A percentile compares a stretch with the other conserved stretches of the same genome.
These are phyloP conservation scores for Bostrychus sinensis DNA, from an alignment of 2,113 vertebrate genomes.

Conservation along the genomic window DNA sequence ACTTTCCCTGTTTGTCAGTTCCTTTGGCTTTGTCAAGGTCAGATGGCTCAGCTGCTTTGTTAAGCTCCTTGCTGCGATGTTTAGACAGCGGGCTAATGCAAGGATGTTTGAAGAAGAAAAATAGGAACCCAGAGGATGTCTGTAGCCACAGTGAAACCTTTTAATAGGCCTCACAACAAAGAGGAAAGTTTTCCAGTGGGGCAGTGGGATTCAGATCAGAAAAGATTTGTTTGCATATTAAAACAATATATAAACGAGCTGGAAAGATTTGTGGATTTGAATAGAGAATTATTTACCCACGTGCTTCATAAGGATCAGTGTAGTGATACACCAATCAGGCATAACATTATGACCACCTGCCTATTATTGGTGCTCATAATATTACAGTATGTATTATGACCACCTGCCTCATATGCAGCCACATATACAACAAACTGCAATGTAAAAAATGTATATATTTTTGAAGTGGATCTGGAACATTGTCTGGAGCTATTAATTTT, in stretches of 20 bases:
- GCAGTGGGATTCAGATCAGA: neutral
- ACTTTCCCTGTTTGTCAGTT: constrained; percentile 24
- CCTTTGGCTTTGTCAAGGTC: constrained; percentile 32
- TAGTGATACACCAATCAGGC: no score
- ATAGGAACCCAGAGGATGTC: constrained; percentile 5
- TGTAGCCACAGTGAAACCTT: neutral
- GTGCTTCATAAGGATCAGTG: no score
- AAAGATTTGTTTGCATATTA: constrained; percentile 17
- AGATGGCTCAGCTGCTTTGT: constrained; percentile 23
- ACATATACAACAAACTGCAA: no score
- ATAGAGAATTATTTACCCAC: neutral
- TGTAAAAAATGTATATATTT: no score
- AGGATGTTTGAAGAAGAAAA: constrained; percentile 29
- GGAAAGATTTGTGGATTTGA: neutral
- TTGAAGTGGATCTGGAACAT: no score
- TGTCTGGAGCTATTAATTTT: no score
- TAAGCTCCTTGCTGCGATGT: constrained; percentile 41
- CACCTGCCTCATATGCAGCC: no score
- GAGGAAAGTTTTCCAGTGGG: neutral
- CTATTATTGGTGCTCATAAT: no score
- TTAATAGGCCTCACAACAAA: constrained; percentile 23
- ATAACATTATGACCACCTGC: no score
- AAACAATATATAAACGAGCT: neutral
- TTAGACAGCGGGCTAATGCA: constrained; percentile 32
- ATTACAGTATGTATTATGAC: no score